Base-by-base conservation (phyloP, 30 jellyfish, hydroid and myxozoan species). In the Cassiopea xamachana region DNA sequence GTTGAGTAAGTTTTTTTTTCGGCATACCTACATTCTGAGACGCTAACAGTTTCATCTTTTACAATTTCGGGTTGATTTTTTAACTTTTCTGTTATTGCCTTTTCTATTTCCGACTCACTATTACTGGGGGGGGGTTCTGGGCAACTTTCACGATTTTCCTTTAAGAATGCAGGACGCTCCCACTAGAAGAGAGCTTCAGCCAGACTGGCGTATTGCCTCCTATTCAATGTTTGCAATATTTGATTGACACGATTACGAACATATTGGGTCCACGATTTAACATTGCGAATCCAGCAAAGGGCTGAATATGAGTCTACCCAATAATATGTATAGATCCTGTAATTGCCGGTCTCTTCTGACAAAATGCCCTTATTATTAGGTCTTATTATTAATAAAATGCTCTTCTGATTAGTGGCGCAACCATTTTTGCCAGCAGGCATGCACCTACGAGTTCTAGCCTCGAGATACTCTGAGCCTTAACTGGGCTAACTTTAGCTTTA, bases 381-480 rank as follows among this genome's bases (percentile, higher is more conserved):
- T 27, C 39, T 27, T 27, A 27, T 27, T 27, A 27, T 27, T 27
- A 27, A 27, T 27, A 27, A 27, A 27, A 27, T 27, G 39, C 39
- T 27, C 39, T 27, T 27, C 39, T 27, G 39, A 27, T 27, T 27
- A 55, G 64, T 55, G 89, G 55, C 75, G 76, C 79, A 43, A 93
- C 95, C 39, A 89, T 71, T 70, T 60, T 89, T 48, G 94, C 87
- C 81, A 88, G 62, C 86, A 93, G 67, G 73, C 49, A 19, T 49
- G 97, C 94, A 58, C 97, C 95, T 49, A 93, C 85, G 70, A 88
- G 87, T 72, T 93, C 98, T n/a, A 89, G 90, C 13, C 95, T 80
- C 62, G 98, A 92, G 7, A 88, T 89, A 55, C 94, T 58, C 50
- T 80, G 92, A 16, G 48, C 17, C 79, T 89, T 88, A 48, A 93